phyloP scores from a whole-genome alignment of 2,888 invertebrate genomes.

The Epirrhoe tristata region DNA sequence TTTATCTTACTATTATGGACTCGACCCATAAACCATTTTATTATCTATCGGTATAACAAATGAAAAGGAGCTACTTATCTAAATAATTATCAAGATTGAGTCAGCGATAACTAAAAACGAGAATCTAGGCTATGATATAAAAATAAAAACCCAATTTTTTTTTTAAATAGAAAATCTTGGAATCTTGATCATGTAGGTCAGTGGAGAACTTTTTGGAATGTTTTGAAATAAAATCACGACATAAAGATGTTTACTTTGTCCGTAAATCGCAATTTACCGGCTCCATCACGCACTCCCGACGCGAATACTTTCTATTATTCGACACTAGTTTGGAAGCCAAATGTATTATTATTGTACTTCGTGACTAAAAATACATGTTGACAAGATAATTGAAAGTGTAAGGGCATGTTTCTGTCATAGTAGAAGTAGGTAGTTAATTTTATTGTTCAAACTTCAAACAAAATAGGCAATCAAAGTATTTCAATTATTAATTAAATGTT shows the following conservation, averaged over 20 bases:
- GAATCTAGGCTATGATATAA: constrained; percentile 28
- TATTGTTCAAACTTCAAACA: no score
- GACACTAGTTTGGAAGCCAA: constrained; percentile 7
- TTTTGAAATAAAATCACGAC: constrained; percentile 38
- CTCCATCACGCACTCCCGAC: constrained; percentile 25
- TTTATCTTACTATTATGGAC: no score
- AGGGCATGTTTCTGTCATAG: not conserved
- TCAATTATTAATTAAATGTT: no score
- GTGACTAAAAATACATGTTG: constrained; percentile 1
- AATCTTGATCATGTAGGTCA: constrained; percentile 32
- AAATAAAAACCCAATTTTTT: constrained; percentile 22
- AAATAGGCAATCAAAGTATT: no score
- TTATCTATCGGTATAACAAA: not conserved
- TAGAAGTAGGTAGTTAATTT: not conserved
- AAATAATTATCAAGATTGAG: constrained; percentile 8
- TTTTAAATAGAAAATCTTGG: constrained; percentile 27
- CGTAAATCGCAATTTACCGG: constrained; percentile 34
- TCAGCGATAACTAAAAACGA: constrained; percentile 1
- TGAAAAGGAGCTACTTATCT: not conserved
- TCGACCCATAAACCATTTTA: not conserved
- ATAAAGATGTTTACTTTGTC: constrained; percentile 23
- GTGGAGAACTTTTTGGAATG: constrained; percentile 26
- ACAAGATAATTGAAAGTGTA: not conserved
- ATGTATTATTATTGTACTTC: constrained; percentile 3
- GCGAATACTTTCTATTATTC: constrained; percentile 24